Evolutionary conservation across 2,797 vertebrate species (phyloP).

Genomic region (Muraenolepis orangiensis): DNA sequence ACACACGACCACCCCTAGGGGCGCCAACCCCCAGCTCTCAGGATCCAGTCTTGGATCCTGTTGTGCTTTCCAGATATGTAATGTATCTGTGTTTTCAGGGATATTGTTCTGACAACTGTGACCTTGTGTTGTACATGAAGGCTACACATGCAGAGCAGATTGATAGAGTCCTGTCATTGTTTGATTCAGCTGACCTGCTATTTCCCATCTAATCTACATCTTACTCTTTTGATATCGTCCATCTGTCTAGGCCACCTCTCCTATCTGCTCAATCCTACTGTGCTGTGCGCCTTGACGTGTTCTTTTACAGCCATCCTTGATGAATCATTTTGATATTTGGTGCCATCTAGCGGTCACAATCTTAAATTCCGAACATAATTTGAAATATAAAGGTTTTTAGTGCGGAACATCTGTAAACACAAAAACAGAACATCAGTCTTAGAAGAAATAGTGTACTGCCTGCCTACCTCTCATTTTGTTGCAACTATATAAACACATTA

Average conservation of each 20-base stretch:
- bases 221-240: not conserved
- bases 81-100: not conserved
- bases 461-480: not conserved
- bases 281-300: not conserved
- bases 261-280: not conserved
- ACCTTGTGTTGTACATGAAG: not conserved
- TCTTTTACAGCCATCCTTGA: not conserved
- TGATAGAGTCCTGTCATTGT: not conserved
- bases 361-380: not conserved
- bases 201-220: not conserved
- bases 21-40: not conserved
- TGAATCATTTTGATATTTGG: not conserved
- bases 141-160: not conserved
- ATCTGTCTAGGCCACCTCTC: not conserved
- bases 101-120: not conserved
- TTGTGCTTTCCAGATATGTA: not conserved
- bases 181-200: not conserved
- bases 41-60: not conserved
- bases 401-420: too few species aligned
- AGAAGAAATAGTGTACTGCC: not conserved
- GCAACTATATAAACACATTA: not conserved
- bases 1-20: not conserved
- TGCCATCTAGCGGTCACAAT: not conserved
- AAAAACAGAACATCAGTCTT: not conserved
- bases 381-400: not conserved